Percentiles rank a stretch among this genome's conserved stretches.
Evolutionary conservation across 2,113 vertebrate genomes (phyloP).

Genomic region (Shinisaurus crocodilurus): DNA sequence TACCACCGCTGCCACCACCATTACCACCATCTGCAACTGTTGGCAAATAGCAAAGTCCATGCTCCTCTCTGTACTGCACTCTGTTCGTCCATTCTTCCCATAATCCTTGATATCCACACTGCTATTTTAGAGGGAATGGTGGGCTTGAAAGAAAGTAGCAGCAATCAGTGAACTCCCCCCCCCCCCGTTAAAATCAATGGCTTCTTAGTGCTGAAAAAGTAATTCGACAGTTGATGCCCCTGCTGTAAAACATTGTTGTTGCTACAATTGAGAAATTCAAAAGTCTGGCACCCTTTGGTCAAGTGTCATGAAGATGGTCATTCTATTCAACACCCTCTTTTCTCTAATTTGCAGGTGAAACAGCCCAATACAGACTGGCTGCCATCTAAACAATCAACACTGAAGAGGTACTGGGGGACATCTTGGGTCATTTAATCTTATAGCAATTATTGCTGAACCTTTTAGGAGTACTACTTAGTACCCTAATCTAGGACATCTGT

Average conservation of each 20-base stretch:
- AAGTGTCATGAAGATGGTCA: not conserved
- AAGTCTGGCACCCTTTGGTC: too few species aligned
- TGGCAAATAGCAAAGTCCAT: not conserved
- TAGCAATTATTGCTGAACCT: fast-evolving
- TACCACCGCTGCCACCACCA: not conserved
- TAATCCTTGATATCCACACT: not conserved
- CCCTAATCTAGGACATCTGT: not conserved
- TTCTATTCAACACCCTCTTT: not conserved
- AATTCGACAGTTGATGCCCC: not conserved
- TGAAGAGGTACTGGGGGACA: constrained; percentile 84
- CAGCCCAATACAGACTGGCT: constrained; percentile 89
- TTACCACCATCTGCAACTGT: not conserved
- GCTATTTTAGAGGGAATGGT: not conserved
- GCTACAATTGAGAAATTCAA: too few species aligned
- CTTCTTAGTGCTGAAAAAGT: not conserved
- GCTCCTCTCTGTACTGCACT: not conserved
- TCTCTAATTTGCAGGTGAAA: constrained; percentile 81
- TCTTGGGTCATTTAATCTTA: not conserved
- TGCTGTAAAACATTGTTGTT: not conserved
- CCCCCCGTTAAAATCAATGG: not conserved
- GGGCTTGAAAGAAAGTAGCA: too few species aligned
- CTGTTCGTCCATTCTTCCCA: not conserved
- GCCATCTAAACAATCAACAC: constrained; percentile 80
- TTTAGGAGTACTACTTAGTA: fast-evolving
- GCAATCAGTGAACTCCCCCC: not conserved